These are phyloP conservation scores for Dryococelus australis DNA, from an alignment of 2,888 invertebrate species.

Conservation along the genomic window DNA sequence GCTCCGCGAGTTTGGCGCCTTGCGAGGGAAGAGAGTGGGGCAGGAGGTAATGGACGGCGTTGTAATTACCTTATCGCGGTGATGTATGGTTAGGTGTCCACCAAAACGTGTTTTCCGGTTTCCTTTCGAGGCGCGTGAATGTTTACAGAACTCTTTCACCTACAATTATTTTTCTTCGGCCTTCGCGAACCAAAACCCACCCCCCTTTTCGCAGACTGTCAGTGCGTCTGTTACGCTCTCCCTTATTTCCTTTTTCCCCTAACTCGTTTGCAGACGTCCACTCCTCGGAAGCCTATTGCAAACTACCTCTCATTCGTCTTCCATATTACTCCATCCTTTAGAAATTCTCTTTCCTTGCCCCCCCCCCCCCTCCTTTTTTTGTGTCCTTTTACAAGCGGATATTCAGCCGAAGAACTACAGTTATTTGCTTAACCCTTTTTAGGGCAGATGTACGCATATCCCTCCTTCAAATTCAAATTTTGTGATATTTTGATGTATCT, in stretches of 20 bases:
- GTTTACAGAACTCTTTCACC: background rate
- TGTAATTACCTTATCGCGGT: slow-evolving; percentile 11
- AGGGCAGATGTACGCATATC: no score
- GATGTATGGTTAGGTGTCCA: background rate
- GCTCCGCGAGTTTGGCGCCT: background rate
- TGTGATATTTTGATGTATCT: no score
- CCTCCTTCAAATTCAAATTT: no score
- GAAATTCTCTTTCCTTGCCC: no score
- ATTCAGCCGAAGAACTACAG: no score
- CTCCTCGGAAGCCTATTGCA: background rate
- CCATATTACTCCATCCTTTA: background rate
- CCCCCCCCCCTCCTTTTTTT: no score
- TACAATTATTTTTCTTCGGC: no score
- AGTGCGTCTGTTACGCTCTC: background rate
- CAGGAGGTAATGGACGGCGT: background rate
- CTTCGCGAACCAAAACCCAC: background rate
- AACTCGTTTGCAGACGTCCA: no score
- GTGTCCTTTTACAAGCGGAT: no score
- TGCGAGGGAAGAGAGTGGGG: background rate
- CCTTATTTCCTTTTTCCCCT: background rate
- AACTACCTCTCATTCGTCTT: background rate
- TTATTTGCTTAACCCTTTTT: no score
- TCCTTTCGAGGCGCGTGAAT: background rate
- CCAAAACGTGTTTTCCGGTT: background rate
- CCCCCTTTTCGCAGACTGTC: background rate